Base-by-base conservation (phyloP, 2,113 vertebrate genomes). In the Microtus oregoni region DNA sequence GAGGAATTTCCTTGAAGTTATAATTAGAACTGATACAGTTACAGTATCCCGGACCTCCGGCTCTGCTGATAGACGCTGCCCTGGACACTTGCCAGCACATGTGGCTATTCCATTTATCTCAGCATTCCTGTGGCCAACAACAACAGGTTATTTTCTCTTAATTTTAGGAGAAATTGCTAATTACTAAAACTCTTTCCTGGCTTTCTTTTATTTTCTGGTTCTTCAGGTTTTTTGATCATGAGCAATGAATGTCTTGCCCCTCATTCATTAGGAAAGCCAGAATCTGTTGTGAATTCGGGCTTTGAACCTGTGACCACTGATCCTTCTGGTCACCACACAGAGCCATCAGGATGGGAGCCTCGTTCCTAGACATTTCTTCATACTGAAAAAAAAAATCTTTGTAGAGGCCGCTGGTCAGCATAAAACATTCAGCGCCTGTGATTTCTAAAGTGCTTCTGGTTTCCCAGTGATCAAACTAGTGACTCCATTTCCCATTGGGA, bases 1-100 rank as follows among this genome's bases (percentile, higher is more conserved):
- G 77, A 83, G 96, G 96, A 94, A 96, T 94, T 91, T 90, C 92
- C 93, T 90, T 95, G 91, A 91, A 96, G 97, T 93, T 97, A 97
- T 95, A 93, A 97, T 96, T 96, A 97, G 97, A 72, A 79, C 30
- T 5, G 63, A 91, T 88, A 93, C 95, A 77, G 96, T 97, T 97
- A 95, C 92, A 95, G 94, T 94, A 79, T 12, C 68, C 77, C 11
- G 2, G 44, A 24, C 38, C 35, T 81, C 44, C 7, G 0, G 12
- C 22, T 28, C 32, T 44, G 58, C 94, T 61, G 92, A 72, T 88
- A 90, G 0, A 38, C 52, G 22, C 20, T 38, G 41, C 22, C 14
- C 85, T 97, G 97, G 96, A 94, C 17, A 22, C 3, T 20, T 0
- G 94, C 97, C 97, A 97, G 63, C 68, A 86, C 94, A 91, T 89